Evolutionary conservation across 2,797 vertebrate genomes (phyloP).

Genomic region (Myripristis jacobus): DNA sequence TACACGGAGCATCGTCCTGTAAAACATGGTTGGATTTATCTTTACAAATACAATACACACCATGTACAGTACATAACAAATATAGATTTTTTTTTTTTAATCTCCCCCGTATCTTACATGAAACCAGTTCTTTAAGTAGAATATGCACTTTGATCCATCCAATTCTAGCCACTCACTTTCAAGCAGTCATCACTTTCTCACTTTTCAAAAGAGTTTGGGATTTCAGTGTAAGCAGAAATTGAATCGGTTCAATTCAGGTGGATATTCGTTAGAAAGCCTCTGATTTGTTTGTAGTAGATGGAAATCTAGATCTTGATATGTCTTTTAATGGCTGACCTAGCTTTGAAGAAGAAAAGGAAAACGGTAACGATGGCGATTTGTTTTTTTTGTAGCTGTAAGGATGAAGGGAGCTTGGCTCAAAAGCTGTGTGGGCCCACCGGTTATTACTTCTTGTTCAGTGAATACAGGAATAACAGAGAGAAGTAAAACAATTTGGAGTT

Average conservation of each 20-base stretch:
- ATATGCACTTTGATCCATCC: constrained; percentile 63
- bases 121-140: constrained; percentile 76
- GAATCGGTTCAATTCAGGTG: constrained; percentile 57
- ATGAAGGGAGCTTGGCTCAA: constrained; percentile 45
- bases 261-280: constrained; percentile 53
- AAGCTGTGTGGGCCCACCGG: constrained; percentile 27
- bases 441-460: constrained; percentile 19
- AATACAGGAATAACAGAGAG: constrained; percentile 27
- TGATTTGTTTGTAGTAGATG: constrained; percentile 58
- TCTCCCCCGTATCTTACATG: constrained; percentile 74
- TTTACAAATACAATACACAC: constrained; percentile 85
- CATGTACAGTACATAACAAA: constrained; percentile 85
- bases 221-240: constrained; percentile 53
- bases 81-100: constrained; percentile 80
- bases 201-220: constrained; percentile 55
- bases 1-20: constrained; percentile 74
- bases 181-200: constrained; percentile 67
- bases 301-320: constrained; percentile 48
- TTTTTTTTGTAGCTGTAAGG: constrained; percentile 33
- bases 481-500: constrained; percentile 53
- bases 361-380: not conserved
- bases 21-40: constrained; percentile 80
- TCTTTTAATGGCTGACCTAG: constrained; percentile 51
- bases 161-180: constrained; percentile 53
- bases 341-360: constrained; percentile 45